Percentiles rank a stretch among this genome's conserved stretches.
These are phyloP conservation scores for Eristalis tenax DNA, from an alignment of 2,888 invertebrate genomes.

Conservation along the genomic window DNA sequence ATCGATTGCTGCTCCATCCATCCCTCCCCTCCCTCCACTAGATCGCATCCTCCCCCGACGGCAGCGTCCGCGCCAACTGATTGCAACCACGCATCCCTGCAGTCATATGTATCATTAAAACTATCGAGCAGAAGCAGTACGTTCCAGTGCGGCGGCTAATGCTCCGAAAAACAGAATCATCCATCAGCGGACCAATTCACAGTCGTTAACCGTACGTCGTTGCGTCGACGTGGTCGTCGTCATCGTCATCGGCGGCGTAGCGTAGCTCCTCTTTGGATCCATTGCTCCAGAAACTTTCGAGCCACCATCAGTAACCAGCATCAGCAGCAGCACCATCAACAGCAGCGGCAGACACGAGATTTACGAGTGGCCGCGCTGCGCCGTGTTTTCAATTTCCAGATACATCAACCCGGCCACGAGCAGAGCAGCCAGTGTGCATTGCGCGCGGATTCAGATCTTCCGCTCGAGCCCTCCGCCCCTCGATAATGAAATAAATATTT, in stretches of 20 bases:
- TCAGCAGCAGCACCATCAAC: neutral
- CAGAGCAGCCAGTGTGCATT: constrained; percentile 1
- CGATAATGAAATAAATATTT: constrained; percentile 71
- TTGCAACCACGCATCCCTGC: constrained; percentile 36
- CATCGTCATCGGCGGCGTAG: constrained; percentile 6
- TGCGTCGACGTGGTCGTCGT: constrained; percentile 18
- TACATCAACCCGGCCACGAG: constrained; percentile 52
- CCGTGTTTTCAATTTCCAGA: constrained; percentile 68
- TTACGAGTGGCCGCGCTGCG: constrained; percentile 61
- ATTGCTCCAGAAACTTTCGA: constrained; percentile 52
- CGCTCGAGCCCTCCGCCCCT: neutral
- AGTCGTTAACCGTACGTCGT: constrained; percentile 57
- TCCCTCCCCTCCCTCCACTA: neutral
- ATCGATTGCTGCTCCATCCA: constrained; percentile 34
- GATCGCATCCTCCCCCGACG: neutral
- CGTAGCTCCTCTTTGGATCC: neutral
- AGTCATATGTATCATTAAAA: constrained; percentile 58
- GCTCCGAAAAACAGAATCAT: constrained; percentile 57
- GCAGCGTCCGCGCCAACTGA: constrained; percentile 20
- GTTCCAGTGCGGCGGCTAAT: constrained; percentile 30
- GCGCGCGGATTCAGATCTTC: constrained; percentile 3
- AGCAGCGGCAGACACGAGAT: constrained; percentile 46
- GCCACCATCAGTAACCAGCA: neutral
- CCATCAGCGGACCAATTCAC: constrained; percentile 66
- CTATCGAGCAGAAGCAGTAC: constrained; percentile 38